Evolutionary conservation across 2,797 vertebrate species (phyloP), one percentile per base, ranked within the genome.

Genomic region (Cetoscarus ocellatus): DNA sequence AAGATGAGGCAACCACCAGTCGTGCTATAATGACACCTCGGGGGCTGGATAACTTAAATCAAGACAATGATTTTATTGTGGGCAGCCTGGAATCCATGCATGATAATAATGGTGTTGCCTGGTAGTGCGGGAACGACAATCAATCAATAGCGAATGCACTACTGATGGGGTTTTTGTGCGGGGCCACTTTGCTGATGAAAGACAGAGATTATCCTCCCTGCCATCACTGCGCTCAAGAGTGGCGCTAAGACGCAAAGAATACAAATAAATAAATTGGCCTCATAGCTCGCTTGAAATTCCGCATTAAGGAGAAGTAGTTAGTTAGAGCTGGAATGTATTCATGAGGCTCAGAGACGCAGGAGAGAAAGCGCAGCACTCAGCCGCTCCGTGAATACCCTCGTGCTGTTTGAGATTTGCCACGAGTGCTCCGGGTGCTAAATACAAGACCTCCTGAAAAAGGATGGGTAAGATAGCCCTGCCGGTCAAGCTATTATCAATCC

Each of bases 401-500:
- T 91, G 87, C 82, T 82, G 83, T 93, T 92, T 93, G 92, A 94
- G 92, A 92, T 92, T 92, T 91, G 90, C 90, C 91, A 93, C 89
- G 92, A 92, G 91, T 92, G 92, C 88, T 91, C 86, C 67, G 89
- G 92, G 88, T 89, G 91, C 90, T 93, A 92, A 92, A 93, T 90
- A 85, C 93, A 91, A 95, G 93, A 93, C 92, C 93, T 92, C 89
- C 92, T 93, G 89, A 92, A 93, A 89, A 92, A 92, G 91, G 93
- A 95, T 92, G 92, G 88, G 91, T 93, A 95, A 93, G 93, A 94
- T 90, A 91, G 93, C 91, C 92, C 85, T 75, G 84, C 72, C 83
- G 93, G 94, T 95, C 93, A 95, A 94, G 93, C 94, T 94, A 95
- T 95, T 94, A 95, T 94, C 92, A 94, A 92, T 92, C 91, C 91